Base-by-base conservation (phyloP, 1,140 invertebrate species). In the Drosophila auraria region DNA sequence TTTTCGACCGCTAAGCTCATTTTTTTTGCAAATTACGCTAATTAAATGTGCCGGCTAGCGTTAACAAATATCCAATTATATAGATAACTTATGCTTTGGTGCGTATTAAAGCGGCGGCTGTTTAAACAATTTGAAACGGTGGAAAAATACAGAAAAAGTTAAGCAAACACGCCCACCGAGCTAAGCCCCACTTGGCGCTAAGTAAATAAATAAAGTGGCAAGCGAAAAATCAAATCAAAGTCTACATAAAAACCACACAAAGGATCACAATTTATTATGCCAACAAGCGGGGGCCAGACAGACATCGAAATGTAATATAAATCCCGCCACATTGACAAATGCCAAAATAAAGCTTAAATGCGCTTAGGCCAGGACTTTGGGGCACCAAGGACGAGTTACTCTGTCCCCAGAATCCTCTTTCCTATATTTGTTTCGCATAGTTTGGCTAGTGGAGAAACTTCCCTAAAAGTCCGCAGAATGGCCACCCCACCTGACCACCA, bases 281-380 rank as follows among this genome's bases (percentile, higher is more conserved):
- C 74, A 65, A 66, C 69, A 62, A 60, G 70, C 56, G 65, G 23
- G 23, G 44, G 15, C 47, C 73, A 57, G 74, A 68, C 70, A 76
- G 70, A 78, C 66, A 76, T 81, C 51, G 81, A 84, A 81, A 74
- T 83, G 78, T 78, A 80, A 50, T 81, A 83, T 87, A 89, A 90
- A 82, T 90, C 86, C 82, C 79, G 47, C 70, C 70, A 78, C 87
- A 90, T 90, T 90, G 86, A 90, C 86, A 90, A 90, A 90, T 90
- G 86, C 86, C 86, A 86, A 90, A 89, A 90, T 86, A 86, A 82
- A 74, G 86, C 86, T 90, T 90, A 86, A 86, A 91, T 90, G 82
- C 81, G 86, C 86, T 90, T 90, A 90, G 68, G 77, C 56, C 57
- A 56, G 56, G 44, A 76, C 54, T 57, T 57, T 57, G 54, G 9